Percentiles rank a stretch among this genome's conserved stretches.
These are phyloP conservation scores for Odobenus rosmarus DNA, from an alignment of 2,113 vertebrate genomes.

Conservation along the genomic window DNA sequence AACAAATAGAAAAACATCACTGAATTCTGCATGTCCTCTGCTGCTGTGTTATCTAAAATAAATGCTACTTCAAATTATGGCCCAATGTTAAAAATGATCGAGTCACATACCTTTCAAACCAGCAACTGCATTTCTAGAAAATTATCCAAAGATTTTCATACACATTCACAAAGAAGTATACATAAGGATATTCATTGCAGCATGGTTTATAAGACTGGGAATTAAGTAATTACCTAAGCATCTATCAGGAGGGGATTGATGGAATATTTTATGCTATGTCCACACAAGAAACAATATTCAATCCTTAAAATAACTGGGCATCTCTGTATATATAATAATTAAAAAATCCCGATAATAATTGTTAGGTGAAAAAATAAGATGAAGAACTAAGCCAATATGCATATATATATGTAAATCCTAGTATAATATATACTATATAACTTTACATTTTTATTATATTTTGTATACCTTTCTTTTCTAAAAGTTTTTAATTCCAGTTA, in stretches of 20 bases:
- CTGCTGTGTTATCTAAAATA: neutral
- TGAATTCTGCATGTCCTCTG: neutral
- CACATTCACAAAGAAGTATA: neutral
- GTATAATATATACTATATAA: neutral
- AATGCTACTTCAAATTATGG: slow-evolving; percentile 33
- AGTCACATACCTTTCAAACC: neutral
- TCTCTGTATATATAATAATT: neutral
- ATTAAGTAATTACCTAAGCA: neutral
- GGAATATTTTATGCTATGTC: neutral
- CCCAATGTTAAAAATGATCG: neutral
- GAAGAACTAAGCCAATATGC: neutral
- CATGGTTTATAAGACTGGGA: neutral
- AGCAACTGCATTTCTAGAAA: neutral
- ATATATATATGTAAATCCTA: neutral
- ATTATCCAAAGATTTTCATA: neutral
- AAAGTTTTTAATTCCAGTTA: neutral
- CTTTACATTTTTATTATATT: neutral
- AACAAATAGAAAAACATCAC: slow-evolving; percentile 55
- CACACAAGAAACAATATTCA: neutral
- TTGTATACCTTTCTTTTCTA: neutral
- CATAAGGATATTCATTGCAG: neutral
- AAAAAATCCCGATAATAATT: neutral
- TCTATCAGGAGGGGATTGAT: neutral
- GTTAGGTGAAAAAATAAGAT: slow-evolving; percentile 12
- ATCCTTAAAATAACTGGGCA: neutral